These are phyloP conservation scores for Pterobdella sp. DNA, from an alignment of 2,888 invertebrate genomes.

Conservation along the genomic window DNA sequence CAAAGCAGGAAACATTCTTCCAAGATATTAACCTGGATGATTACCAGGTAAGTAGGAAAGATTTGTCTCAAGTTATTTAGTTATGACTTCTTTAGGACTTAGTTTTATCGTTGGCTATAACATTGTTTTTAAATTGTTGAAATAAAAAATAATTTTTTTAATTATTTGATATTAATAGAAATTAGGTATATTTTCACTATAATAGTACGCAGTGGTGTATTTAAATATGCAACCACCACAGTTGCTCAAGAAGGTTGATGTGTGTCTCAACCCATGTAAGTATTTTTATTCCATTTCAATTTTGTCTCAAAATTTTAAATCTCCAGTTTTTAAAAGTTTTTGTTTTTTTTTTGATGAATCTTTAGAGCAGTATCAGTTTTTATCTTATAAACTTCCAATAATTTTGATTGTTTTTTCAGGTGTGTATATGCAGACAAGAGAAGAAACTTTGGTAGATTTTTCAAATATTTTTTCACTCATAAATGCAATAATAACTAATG, in stretches of 20 bases:
- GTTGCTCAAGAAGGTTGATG: conserved; percentile 1
- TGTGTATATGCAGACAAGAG: background rate
- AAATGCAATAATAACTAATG: background rate
- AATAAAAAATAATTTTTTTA: no score
- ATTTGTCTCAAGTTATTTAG: no score
- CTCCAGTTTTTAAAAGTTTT: background rate
- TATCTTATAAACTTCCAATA: no score
- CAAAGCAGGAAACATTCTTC: conserved; percentile 5
- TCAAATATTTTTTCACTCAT: background rate
- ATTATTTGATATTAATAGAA: no score
- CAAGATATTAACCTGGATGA: conserved; percentile 1
- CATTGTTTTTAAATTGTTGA: no score
- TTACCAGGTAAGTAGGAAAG: conserved; percentile 4
- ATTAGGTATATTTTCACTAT: no score
- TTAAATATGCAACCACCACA: no score
- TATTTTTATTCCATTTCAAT: background rate
- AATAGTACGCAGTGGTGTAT: no score
- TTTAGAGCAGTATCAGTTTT: no score
- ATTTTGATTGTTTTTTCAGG: no score
- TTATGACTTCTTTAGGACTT: no score
- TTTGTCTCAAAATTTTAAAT: background rate
- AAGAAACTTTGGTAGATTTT: background rate
- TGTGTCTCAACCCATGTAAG: background rate
- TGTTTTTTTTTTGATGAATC: background rate
- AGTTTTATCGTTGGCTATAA: no score